phyloP scores from a whole-genome alignment of 2,888 invertebrate species.

The Parascotia fuliginaria region DNA sequence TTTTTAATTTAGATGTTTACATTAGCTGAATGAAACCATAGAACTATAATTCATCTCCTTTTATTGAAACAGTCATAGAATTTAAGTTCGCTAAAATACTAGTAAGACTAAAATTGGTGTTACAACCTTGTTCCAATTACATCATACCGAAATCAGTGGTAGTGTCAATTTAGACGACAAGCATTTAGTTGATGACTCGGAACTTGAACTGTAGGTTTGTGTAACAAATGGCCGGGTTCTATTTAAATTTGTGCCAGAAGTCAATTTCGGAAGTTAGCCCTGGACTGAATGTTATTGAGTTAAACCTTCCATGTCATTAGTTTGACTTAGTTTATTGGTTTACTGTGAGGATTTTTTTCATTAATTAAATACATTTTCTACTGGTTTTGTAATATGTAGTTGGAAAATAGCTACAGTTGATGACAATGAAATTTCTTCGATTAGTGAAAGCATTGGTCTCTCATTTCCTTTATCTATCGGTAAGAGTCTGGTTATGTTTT shows the following conservation, averaged over 20 bases:
- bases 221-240: neutral
- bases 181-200: neutral
- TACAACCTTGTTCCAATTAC: neutral
- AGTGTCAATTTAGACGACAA: neutral
- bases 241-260: neutral
- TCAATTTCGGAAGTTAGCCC: neutral
- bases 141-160: neutral
- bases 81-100: neutral
- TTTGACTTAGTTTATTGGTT: neutral
- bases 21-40: too few relatives aligned
- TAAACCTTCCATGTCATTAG: neutral
- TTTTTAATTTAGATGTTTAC: too few relatives aligned
- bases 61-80: too few relatives aligned
- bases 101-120: neutral
- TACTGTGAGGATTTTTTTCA: neutral
- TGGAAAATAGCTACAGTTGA: too few relatives aligned
- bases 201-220: neutral
- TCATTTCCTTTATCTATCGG: too few relatives aligned
- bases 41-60: too few relatives aligned
- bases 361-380: too few relatives aligned
- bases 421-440: too few relatives aligned
- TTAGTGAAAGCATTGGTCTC: too few relatives aligned
- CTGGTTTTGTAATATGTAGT: too few relatives aligned
- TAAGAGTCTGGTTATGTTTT: too few relatives aligned
- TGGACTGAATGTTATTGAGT: neutral